These are phyloP conservation scores for Ellobius talpinus DNA, from an alignment of 2,113 vertebrate species.

Conservation along the genomic window DNA sequence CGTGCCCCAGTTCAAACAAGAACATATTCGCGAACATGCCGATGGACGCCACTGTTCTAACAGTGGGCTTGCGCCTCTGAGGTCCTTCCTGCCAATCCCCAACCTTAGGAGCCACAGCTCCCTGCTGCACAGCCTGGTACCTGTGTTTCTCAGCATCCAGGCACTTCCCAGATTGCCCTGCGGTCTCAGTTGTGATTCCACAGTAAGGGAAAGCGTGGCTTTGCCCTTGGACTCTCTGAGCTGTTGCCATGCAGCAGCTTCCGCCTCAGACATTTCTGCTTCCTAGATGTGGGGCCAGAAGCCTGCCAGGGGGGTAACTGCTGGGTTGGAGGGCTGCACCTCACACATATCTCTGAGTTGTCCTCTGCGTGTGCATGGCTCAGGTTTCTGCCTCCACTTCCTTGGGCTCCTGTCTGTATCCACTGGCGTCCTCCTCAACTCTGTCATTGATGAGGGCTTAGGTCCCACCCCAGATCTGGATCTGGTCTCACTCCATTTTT, in stretches of 20 bases:
- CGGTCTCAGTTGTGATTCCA: not conserved
- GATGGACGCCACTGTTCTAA: not conserved
- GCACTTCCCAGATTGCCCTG: accelerated
- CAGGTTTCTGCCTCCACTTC: not conserved
- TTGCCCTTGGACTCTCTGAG: not conserved
- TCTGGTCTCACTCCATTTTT: not conserved
- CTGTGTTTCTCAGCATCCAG: accelerated
- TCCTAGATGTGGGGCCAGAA: not conserved
- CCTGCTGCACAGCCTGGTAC: not conserved
- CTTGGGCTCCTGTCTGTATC: not conserved
- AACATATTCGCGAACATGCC: not conserved
- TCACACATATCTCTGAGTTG: accelerated
- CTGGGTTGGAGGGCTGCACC: too few species aligned
- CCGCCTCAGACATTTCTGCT: accelerated
- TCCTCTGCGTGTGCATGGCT: not conserved
- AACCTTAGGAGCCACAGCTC: accelerated
- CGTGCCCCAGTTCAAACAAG: not conserved
- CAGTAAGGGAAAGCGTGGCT: accelerated
- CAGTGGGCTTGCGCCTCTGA: not conserved
- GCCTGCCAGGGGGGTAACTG: not conserved
- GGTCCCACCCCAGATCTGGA: not conserved
- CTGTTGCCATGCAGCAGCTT: accelerated
- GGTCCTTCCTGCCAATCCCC: not conserved
- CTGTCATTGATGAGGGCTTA: not conserved
- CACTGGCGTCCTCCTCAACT: not conserved